Evolutionary conservation across 2,113 vertebrate species (phyloP).

Genomic region (Heteronetta atricapilla): DNA sequence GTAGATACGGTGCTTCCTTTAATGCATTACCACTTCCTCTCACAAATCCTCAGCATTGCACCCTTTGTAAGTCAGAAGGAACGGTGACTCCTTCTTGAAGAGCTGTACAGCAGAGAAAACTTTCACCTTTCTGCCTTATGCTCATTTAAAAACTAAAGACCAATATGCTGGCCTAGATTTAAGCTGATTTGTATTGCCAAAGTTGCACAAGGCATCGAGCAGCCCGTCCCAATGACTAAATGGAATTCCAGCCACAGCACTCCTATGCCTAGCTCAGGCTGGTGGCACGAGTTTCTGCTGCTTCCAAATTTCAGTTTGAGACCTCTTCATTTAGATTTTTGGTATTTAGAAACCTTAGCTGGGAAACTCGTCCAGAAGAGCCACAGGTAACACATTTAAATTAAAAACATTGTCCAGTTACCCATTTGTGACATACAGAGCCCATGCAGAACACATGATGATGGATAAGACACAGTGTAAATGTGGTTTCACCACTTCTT

Average conservation of each 20-base stretch:
- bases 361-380: neutral
- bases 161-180: neutral
- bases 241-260: accelerated
- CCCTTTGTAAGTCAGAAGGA: neutral
- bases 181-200: neutral
- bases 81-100: neutral
- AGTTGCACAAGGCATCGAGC: neutral
- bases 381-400: neutral
- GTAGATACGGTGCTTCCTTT: neutral
- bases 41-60: neutral
- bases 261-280: neutral
- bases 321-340: neutral
- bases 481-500: neutral
- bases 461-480: neutral
- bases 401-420: neutral
- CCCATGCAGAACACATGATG: accelerated
- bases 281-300: neutral
- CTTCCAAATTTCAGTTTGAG: neutral
- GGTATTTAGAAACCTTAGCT: neutral
- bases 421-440: accelerated
- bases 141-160: neutral
- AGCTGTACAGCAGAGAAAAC: neutral
- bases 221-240: neutral
- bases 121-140: neutral
- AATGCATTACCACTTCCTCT: neutral